Conservation (phyloP, 2,888 invertebrate species). For the Atethmia centrago region DNA sequence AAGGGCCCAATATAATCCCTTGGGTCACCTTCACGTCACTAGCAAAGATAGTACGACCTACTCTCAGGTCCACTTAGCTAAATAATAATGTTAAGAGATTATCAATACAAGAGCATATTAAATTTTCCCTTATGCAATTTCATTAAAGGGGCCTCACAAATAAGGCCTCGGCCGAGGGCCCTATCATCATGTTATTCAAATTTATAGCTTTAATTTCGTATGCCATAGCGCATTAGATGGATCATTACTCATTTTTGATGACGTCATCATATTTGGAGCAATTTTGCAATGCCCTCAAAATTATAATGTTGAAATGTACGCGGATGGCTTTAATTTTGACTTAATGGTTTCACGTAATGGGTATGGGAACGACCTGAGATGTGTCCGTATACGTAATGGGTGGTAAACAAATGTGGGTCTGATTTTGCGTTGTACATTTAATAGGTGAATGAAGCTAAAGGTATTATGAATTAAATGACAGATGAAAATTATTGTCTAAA, state of each 20-base stretch:
- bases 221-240: constrained; percentile 77
- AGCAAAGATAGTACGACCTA: constrained; percentile 13
- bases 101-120: constrained; percentile 49
- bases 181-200: constrained; percentile 76
- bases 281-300: constrained; percentile 66
- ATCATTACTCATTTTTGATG: constrained; percentile 81
- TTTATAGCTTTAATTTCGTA: constrained; percentile 85
- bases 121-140: constrained; percentile 59
- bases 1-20: constrained; percentile 42
- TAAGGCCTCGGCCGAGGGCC: constrained; percentile 58
- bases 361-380: constrained; percentile 55
- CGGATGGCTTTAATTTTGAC: constrained; percentile 63
- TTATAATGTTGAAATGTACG: constrained; percentile 63
- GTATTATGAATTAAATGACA: constrained; percentile 2
- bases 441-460: constrained; percentile 18
- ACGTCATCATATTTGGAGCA: constrained; percentile 71
- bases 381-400: constrained; percentile 27
- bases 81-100: constrained; percentile 46
- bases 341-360: constrained; percentile 56
- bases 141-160: constrained; percentile 61
- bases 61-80: constrained; percentile 40
- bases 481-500: constrained; percentile 8
- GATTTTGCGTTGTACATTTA: constrained; percentile 40
- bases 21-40: constrained; percentile 26
- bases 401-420: constrained; percentile 42